These are phyloP conservation scores for Bufo gargarizans DNA, from an alignment of 2,113 vertebrate genomes.

Conservation along the genomic window DNA sequence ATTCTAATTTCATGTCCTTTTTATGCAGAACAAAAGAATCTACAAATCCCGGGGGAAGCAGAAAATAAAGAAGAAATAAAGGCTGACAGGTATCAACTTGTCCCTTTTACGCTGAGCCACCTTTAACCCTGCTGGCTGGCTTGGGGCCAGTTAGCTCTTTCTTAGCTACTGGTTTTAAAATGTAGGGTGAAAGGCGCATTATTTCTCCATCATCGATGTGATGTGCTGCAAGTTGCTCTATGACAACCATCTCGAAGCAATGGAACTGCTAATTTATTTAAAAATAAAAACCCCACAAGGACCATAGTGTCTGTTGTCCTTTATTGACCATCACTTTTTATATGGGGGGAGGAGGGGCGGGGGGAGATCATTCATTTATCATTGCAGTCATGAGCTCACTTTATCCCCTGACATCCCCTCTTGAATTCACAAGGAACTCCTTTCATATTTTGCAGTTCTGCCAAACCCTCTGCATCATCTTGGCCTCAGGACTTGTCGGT, in stretches of 20 bases:
- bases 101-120: slow-evolving; percentile 25
- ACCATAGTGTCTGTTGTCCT: not conserved
- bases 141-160: not conserved
- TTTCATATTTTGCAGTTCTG: slow-evolving; percentile 17
- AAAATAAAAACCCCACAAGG: slow-evolving; percentile 9
- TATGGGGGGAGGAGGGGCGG: not conserved
- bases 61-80: slow-evolving; percentile 50
- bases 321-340: not conserved
- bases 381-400: slow-evolving; percentile 18
- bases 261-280: not conserved
- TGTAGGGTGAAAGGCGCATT: not conserved
- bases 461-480: slow-evolving; percentile 16
- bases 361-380: not conserved
- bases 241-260: not conserved
- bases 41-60: slow-evolving; percentile 38
- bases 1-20: slow-evolving; percentile 51
- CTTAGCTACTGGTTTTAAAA: slow-evolving; percentile 25
- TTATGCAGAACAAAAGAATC: slow-evolving; percentile 40
- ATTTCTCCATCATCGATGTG: slow-evolving; percentile 4
- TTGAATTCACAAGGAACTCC: slow-evolving; percentile 34
- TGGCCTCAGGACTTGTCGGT: slow-evolving; percentile 23
- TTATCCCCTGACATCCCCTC: not conserved
- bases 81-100: slow-evolving; percentile 44
- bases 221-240: not conserved
- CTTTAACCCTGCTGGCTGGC: slow-evolving; percentile 31